A percentile compares a stretch with the other conserved stretches of the same genome.
phyloP scores from a whole-genome alignment of 2,113 vertebrate genomes.

The Dipodomys spectabilis region DNA sequence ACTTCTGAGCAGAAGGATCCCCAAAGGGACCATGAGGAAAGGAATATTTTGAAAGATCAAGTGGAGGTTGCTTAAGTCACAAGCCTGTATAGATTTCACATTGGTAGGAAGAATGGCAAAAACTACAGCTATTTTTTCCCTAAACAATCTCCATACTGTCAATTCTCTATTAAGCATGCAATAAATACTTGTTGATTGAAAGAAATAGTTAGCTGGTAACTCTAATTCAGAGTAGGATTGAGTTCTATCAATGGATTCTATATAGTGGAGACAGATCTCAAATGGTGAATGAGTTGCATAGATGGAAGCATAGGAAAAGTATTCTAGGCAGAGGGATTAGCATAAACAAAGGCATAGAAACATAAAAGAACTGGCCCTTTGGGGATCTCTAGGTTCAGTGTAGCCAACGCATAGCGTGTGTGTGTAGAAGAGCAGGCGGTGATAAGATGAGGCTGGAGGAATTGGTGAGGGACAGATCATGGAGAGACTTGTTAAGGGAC shows the following conservation, averaged over 20 bases:
- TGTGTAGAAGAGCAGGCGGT: no score
- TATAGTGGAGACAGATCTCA: background rate
- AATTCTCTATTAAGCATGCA: no score
- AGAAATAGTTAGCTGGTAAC: background rate
- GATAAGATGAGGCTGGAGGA: no score
- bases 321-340: background rate
- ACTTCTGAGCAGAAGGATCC: background rate
- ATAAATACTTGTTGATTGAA: conserved; percentile 16
- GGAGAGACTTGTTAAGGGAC: no score
- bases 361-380: no score
- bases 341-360: background rate
- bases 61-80: background rate
- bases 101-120: background rate
- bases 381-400: no score
- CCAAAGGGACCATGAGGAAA: background rate
- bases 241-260: background rate
- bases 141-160: background rate
- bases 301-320: background rate
- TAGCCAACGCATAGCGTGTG: no score
- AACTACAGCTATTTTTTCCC: background rate
- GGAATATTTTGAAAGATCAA: background rate
- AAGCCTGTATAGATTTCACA: background rate
- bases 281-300: background rate
- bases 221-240: conserved; percentile 24
- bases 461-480: no score